Evolutionary conservation across 1,140 invertebrate genomes (phyloP).

Genomic region (Drosophila pectinifera): DNA sequence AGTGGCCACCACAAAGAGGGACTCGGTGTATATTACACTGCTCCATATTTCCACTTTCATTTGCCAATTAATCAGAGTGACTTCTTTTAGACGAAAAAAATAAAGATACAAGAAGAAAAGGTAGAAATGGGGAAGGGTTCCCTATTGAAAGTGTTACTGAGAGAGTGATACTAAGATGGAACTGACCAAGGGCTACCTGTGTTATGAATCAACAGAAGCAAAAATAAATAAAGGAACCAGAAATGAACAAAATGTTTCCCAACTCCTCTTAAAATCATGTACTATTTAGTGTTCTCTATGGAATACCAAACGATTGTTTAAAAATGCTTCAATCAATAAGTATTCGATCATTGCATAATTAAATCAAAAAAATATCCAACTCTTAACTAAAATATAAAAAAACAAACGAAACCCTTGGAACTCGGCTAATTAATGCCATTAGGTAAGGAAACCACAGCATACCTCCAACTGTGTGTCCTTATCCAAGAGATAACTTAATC

Average conservation of each 20-base stretch:
- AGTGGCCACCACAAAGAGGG: too few relatives aligned
- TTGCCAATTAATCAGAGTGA: constrained; percentile 30
- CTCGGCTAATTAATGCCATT: constrained; percentile 16
- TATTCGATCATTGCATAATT: not conserved
- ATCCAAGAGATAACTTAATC: constrained; percentile 22
- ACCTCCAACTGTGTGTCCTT: not conserved
- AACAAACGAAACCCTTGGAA: not conserved
- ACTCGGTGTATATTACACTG: too few relatives aligned
- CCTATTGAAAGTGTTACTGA: not conserved
- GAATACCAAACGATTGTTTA: too few relatives aligned
- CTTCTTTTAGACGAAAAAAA: not conserved
- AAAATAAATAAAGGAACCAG: too few relatives aligned
- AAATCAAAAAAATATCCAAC: not conserved
- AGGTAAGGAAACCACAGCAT: constrained; percentile 6
- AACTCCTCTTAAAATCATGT: too few relatives aligned
- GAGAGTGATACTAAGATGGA: not conserved
- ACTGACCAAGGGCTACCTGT: not conserved
- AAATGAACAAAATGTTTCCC: too few relatives aligned
- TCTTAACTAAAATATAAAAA: not conserved
- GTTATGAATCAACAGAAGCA: too few relatives aligned
- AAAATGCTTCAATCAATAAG: too few relatives aligned
- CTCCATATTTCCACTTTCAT: constrained; percentile 20
- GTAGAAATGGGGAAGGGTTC: not conserved
- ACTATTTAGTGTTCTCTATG: too few relatives aligned
- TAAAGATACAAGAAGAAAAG: not conserved